Evolutionary conservation across 2,113 vertebrate species (phyloP).

Genomic region (Grammomys surdaster): DNA sequence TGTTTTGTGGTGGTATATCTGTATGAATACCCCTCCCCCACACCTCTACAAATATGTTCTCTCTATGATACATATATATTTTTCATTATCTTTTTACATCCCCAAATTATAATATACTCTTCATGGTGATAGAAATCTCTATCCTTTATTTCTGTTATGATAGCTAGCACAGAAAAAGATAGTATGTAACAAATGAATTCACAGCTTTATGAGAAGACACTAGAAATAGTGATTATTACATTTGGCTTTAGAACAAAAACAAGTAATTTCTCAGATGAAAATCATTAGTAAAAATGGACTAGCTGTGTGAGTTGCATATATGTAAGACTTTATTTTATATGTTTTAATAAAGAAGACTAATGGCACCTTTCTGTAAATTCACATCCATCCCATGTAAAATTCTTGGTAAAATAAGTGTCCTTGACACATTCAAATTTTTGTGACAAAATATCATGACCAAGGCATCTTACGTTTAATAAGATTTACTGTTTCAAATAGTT

Average conservation of each 20-base stretch:
- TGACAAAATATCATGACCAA: not conserved
- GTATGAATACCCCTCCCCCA: not conserved
- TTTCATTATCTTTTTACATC: not conserved
- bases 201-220: not conserved
- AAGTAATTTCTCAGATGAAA: not conserved
- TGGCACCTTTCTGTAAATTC: not conserved
- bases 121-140: not conserved
- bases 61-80: not conserved
- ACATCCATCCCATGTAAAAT: not conserved
- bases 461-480: not conserved
- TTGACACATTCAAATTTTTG: not conserved
- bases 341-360: constrained; percentile 26
- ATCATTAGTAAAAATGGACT: not conserved
- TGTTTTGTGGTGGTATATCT: not conserved
- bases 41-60: too few relatives aligned
- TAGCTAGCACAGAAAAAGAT: not conserved
- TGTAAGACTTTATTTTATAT: not conserved
- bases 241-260: not conserved
- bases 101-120: not conserved
- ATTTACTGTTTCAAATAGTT: not conserved
- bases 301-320: not conserved
- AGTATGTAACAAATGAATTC: not conserved
- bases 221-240: not conserved
- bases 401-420: not conserved
- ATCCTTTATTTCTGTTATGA: not conserved